These are phyloP conservation scores for Heteromyza rotundicornis DNA, from an alignment of 2,888 invertebrate species.

Conservation along the genomic window DNA sequence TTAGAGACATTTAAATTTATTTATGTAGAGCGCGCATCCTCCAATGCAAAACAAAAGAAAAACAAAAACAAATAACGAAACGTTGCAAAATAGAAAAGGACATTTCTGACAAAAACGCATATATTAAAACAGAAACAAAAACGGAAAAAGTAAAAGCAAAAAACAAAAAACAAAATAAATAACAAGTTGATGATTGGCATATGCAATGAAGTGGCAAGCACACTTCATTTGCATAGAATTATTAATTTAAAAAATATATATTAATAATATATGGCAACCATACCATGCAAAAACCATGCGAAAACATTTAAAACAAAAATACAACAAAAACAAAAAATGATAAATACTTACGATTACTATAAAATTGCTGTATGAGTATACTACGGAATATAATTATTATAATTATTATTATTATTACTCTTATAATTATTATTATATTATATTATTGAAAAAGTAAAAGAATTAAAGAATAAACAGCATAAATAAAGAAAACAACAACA, in stretches of 20 bases:
- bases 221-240: background rate
- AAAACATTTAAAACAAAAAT: too few relatives aligned
- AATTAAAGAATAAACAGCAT: slow-evolving; percentile 44
- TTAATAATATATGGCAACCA: too few relatives aligned
- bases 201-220: background rate
- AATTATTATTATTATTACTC: slow-evolving; percentile 46
- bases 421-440: slow-evolving; percentile 57
- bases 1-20: background rate
- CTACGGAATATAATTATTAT: slow-evolving; percentile 35
- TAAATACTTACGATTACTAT: slow-evolving; percentile 50
- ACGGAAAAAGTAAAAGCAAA: background rate
- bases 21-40: background rate
- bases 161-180: too few relatives aligned
- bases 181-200: background rate
- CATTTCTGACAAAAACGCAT: slow-evolving; percentile 30
- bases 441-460: slow-evolving; percentile 50
- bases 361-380: slow-evolving; percentile 47
- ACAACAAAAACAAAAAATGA: slow-evolving; percentile 31
- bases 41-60: background rate
- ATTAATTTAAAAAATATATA: too few relatives aligned
- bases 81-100: slow-evolving; percentile 27
- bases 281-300: too few relatives aligned
- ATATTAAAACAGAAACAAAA: background rate
- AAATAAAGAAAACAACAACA: slow-evolving; percentile 42
- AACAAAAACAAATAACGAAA: too few relatives aligned